Evolutionary conservation across 2,113 vertebrate species (phyloP).

Genomic region (Protobothrops mucrosquamatus): DNA sequence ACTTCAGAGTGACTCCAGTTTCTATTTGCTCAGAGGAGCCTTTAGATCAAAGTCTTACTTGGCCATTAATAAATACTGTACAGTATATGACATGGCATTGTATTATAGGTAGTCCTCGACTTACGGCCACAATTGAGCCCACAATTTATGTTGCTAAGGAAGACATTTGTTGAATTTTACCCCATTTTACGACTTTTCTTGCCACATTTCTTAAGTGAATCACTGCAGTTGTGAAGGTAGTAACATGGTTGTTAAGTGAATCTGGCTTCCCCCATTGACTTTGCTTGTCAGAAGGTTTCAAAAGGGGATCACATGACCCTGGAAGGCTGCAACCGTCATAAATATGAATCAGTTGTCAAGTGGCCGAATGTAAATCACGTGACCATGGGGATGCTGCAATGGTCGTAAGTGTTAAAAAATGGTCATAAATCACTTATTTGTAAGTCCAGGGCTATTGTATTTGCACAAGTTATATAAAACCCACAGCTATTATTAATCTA

Average conservation of each 20-base stretch:
- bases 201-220: neutral
- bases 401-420: neutral
- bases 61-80: neutral
- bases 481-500: neutral
- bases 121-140: neutral
- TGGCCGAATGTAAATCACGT: neutral
- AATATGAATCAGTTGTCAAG: neutral
- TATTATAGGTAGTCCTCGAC: neutral
- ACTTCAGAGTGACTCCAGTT: neutral
- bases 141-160: neutral
- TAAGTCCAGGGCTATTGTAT: neutral
- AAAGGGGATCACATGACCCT: neutral
- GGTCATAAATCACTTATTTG: neutral
- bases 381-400: neutral
- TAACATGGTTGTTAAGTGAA: neutral
- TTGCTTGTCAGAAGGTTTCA: neutral
- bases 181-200: neutral
- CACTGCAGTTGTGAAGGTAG: neutral
- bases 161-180: neutral
- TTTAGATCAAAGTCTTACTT: constrained; percentile 16
- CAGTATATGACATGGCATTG: neutral
- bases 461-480: constrained; percentile 5
- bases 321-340: neutral
- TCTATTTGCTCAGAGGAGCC: neutral
- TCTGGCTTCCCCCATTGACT: neutral